Base-by-base conservation (phyloP, 2,888 invertebrate genomes). In the Lasioglossum morio region DNA sequence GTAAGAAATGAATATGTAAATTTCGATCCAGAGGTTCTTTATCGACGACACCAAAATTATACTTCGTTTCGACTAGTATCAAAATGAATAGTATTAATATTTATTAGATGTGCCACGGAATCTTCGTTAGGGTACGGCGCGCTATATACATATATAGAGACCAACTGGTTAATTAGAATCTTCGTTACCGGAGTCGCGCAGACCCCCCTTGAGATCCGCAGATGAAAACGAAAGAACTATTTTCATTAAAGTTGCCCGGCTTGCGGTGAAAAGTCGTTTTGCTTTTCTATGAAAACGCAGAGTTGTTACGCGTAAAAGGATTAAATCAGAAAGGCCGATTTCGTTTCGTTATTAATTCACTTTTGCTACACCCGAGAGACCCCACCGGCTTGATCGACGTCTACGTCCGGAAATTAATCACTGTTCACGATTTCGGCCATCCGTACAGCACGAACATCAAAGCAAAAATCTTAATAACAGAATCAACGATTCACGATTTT, bases 151-250 rank as follows among this genome's bases (percentile, higher is more conserved):
- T 43, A 46, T 46, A 4, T 46, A 8, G 19, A 63, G 19, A 8
- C 30, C 63, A 30, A 30, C 63, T 19, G 63, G 30, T 63, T 63
- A 93, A 93, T 93, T 93, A 93, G 93, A 93, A 92, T 93, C 92
- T 93, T 93, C 92, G 92, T 92, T 93, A 93, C 92, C 90, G 90
- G 89, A 37, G 87, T 87, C 89, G 89, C 86, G 77, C 84, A 81
- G 86, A 85, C 86, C 76, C 81, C 86, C 81, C 86, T 82, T 84
- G 90, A 87, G 92, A 92, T 88, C 87, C 84, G 84, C 90, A 88
- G 91, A 91, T 92, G 92, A 93, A 93, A 93, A 93, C 92, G 92
- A 92, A 93, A 92, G 90, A 94, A 93, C 93, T 93, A 94, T 93
- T 93, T 93, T 93, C 93, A 94, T 94, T 93, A 93, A 93, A 93